Conservation (phyloP, 2,797 vertebrate species). For the Enteromius mattozi region DNA sequence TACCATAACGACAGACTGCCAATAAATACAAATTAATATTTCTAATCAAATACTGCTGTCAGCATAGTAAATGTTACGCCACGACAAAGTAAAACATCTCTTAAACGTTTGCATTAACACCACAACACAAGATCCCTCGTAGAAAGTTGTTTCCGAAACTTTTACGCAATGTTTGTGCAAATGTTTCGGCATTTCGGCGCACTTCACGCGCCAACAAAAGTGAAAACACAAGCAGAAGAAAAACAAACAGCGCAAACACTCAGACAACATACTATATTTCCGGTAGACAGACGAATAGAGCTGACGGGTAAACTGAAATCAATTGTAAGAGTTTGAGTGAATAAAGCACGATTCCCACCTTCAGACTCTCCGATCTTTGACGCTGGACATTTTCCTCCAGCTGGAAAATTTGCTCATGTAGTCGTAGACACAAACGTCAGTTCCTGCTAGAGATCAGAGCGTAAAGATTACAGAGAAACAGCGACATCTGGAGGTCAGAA, state of each 20-base stretch:
- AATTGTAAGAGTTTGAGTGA: not conserved
- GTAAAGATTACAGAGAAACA: slow-evolving; percentile 33
- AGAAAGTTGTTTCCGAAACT: slow-evolving; percentile 39
- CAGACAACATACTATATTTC: slow-evolving; percentile 36
- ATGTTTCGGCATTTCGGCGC: slow-evolving; percentile 21
- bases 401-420: slow-evolving; percentile 76
- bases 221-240: slow-evolving; percentile 29
- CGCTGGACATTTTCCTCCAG: slow-evolving; percentile 77
- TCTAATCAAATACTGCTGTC: not conserved
- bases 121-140: not conserved
- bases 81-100: not conserved
- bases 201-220: slow-evolving; percentile 37
- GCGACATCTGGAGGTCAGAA: not conserved
- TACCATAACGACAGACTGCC: not conserved
- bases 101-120: not conserved
- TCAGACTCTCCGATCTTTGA: slow-evolving; percentile 73
- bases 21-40: not conserved
- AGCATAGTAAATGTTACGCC: not conserved
- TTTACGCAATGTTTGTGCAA: slow-evolving; percentile 34
- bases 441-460: slow-evolving; percentile 74
- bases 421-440: slow-evolving; percentile 78
- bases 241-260: slow-evolving; percentile 59
- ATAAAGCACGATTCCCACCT: slow-evolving; percentile 69
- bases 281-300: not conserved
- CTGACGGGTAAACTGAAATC: slow-evolving; percentile 44